A percentile compares a stretch with the other conserved stretches of the same genome.
phyloP scores from a whole-genome alignment of 2,797 vertebrate genomes.

The Potorous gilbertii region DNA sequence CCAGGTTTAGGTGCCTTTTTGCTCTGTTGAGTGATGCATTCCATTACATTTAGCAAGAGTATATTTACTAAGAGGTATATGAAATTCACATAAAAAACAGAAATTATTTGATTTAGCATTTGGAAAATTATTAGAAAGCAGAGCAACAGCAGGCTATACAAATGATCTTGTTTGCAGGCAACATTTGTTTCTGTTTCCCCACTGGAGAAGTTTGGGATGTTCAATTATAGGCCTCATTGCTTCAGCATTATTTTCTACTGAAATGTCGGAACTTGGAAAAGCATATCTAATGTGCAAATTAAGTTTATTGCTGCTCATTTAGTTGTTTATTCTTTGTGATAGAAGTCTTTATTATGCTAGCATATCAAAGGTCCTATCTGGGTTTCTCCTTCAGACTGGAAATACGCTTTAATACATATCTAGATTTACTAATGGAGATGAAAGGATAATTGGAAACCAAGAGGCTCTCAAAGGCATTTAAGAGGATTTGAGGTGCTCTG shows the following conservation, averaged over 20 bases:
- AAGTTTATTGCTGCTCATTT: slow-evolving; percentile 86
- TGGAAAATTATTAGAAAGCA: slow-evolving; percentile 85
- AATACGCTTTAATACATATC: slow-evolving; percentile 56
- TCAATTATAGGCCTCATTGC: slow-evolving; percentile 91
- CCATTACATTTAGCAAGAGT: not conserved
- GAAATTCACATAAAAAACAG: slow-evolving; percentile 54
- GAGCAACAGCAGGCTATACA: slow-evolving; percentile 82
- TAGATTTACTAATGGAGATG: slow-evolving; percentile 69
- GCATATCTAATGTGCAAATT: slow-evolving; percentile 89
- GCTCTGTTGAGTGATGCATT: not conserved
- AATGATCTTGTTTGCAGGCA: slow-evolving; percentile 84
- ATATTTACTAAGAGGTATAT: slow-evolving; percentile 49
- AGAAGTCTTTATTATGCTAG: slow-evolving; percentile 84
- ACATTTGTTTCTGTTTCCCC: slow-evolving; percentile 87
- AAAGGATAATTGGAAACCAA: slow-evolving; percentile 61
- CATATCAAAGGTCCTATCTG: slow-evolving; percentile 72
- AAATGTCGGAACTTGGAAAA: slow-evolving; percentile 87
- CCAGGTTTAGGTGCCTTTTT: slow-evolving; percentile 41
- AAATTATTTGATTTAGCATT: slow-evolving; percentile 76
- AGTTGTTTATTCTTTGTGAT: slow-evolving; percentile 84
- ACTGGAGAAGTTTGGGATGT: slow-evolving; percentile 87
- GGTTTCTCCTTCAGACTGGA: slow-evolving; percentile 67
- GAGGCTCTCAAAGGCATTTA: slow-evolving; percentile 73
- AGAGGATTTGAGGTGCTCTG: slow-evolving; percentile 67
- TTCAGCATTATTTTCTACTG: slow-evolving; percentile 86